Evolutionary conservation across 2,113 vertebrate genomes (phyloP), one percentile per base, ranked within the genome.

Genomic region (Reinhardtius hippoglossoides): DNA sequence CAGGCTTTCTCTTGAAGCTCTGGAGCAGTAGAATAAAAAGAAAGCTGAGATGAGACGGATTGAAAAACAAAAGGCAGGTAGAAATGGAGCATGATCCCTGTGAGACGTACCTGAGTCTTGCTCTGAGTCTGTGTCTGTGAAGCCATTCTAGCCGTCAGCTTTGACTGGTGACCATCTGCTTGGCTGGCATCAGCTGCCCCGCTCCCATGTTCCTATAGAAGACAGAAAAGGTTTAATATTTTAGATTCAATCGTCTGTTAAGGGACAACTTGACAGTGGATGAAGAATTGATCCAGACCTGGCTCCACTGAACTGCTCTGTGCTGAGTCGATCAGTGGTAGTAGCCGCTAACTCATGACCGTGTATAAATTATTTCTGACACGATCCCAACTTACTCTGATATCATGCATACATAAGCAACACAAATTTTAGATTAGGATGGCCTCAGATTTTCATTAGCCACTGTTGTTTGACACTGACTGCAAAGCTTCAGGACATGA

Each of bases 1-100:
- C 98, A 0, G 97, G 98, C 83, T 98, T 99, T 74, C 98, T 94
- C 86, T 99, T 99, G 88, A 96, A 97, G 90, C 96, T 98, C 98
- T 98, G 91, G 21, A 74, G 80, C 55, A 69, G 14, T 2, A 7
- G 15, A 31, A 63, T 10, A 40, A 16, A 42, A 63, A 2, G 23
- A 6, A n/a, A 42, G 5, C 13, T 1, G 31, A 2, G 7, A 40
- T 54, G 18, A n/a, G 50, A 54, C 20, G 48, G 20, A 24, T 0
- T 23, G 35, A 46, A 14, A 48, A 24, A 20, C 18, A 12, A n/a
- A 31, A 27, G 15, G 26, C 13, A 26, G n/a, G 31, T 0, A 3
- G 54, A 59, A 1, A 31, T 12, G 15, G 9, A 35, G 58, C 16
- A 1, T 2, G 24, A 15, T 27, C 21, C 3, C 20, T 62, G 21